These are phyloP conservation scores for Planococcus citri DNA, from an alignment of 1,140 invertebrate genomes.

Conservation along the genomic window DNA sequence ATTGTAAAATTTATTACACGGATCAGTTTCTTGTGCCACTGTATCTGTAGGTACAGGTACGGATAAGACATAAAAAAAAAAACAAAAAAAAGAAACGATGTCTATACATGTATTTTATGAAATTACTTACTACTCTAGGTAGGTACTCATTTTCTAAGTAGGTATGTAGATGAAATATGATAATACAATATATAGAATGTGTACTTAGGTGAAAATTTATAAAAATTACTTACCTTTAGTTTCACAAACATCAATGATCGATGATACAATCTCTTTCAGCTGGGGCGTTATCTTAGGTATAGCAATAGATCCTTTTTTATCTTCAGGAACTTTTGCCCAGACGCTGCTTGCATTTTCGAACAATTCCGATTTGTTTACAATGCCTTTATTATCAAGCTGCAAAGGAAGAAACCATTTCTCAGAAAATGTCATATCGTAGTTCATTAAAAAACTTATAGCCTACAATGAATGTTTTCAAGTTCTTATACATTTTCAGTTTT, in stretches of 20 bases:
- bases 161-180: too few species aligned
- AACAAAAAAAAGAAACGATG: too few species aligned
- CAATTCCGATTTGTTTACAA: neutral
- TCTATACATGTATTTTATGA: neutral
- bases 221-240: neutral
- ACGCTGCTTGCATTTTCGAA: neutral
- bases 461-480: too few species aligned
- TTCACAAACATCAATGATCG: neutral
- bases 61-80: too few species aligned
- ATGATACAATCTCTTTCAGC: neutral
- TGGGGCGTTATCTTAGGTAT: neutral
- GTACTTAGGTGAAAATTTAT: too few species aligned
- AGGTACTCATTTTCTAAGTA: too few species aligned
- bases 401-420: neutral
- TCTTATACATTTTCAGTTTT: too few species aligned
- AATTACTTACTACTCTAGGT: too few species aligned
- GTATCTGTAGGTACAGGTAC: neutral
- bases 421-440: neutral
- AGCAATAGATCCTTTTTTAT: neutral
- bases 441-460: slow-evolving; percentile 1
- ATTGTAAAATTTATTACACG: neutral
- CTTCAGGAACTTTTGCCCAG: neutral
- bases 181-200: too few species aligned
- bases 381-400: neutral
- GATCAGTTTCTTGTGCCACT: neutral